A percentile compares a stretch with the other conserved stretches of the same genome.
Evolutionary conservation across 2,113 vertebrate species (phyloP).

Genomic region (Phalacrocorax brasilianus): DNA sequence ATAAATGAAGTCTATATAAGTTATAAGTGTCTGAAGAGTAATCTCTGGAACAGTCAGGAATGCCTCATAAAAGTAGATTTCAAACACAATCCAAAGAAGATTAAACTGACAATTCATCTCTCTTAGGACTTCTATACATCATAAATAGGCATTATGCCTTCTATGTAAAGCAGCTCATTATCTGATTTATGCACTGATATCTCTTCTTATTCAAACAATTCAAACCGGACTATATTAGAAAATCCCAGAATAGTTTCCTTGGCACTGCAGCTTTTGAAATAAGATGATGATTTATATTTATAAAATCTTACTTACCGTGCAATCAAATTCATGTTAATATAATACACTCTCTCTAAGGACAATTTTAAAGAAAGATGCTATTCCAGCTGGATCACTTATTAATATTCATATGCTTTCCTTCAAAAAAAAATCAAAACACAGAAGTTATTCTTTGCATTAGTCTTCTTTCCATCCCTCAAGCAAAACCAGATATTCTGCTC

Average conservation of each 20-base stretch:
- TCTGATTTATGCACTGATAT: constrained; percentile 31
- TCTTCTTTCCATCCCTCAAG: neutral
- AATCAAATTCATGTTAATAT: neutral
- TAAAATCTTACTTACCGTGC: neutral
- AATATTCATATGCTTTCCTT: constrained; percentile 25
- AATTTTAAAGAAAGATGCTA: neutral
- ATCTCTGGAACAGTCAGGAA: constrained; percentile 4
- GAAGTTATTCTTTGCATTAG: neutral
- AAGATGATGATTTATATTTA: constrained; percentile 4
- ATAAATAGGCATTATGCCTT: constrained; percentile 19
- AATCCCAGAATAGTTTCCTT: neutral
- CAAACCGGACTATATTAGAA: neutral
- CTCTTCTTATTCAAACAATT: constrained; percentile 28
- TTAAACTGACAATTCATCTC: constrained; percentile 21
- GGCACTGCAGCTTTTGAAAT: neutral
- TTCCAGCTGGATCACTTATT: neutral
- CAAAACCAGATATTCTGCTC: neutral
- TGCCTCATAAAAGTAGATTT: constrained; percentile 15
- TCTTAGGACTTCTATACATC: constrained; percentile 1
- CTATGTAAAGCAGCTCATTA: constrained; percentile 34
- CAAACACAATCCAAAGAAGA: constrained; percentile 39
- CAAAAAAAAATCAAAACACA: neutral
- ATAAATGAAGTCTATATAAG: neutral
- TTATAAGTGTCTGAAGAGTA: neutral
- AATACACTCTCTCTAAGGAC: neutral